Percentiles rank a stretch among this genome's conserved stretches.
Conservation (phyloP, 2,797 vertebrate species). For the Hoplostethus atlanticus region DNA sequence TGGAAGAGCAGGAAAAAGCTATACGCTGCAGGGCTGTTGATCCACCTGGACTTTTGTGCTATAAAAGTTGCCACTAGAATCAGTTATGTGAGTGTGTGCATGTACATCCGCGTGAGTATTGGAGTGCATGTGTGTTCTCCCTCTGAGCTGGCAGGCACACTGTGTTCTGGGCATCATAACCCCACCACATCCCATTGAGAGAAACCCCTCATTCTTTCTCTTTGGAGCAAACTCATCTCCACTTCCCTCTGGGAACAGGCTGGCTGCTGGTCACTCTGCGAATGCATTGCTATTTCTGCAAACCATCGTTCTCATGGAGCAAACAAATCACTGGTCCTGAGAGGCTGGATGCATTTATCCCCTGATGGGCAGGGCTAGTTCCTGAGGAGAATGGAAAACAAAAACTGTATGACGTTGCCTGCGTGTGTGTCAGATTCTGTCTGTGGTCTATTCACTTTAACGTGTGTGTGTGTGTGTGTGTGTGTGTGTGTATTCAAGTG, state of each 20-base stretch:
- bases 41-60: neutral
- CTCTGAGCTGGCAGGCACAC: constrained; percentile 18
- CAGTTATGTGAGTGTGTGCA: neutral
- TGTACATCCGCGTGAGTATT: constrained; percentile 5
- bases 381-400: constrained; percentile 20
- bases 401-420: constrained; percentile 8
- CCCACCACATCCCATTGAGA: constrained; percentile 22
- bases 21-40: neutral
- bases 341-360: constrained; percentile 39
- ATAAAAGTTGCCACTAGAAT: neutral
- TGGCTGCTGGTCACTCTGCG: constrained; percentile 32
- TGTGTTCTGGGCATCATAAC: constrained; percentile 40
- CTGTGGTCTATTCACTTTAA: neutral
- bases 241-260: constrained; percentile 33
- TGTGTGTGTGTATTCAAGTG: neutral
- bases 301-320: constrained; percentile 37
- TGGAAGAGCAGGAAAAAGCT: neutral
- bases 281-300: constrained; percentile 39
- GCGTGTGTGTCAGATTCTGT: constrained; percentile 5
- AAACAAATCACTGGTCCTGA: constrained; percentile 34
- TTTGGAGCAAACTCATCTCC: constrained; percentile 50
- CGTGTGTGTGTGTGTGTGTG: neutral
- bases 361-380: constrained; percentile 25
- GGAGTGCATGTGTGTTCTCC: constrained; percentile 12
- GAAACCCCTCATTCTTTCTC: constrained; percentile 41